phyloP scores from a whole-genome alignment of 2,113 vertebrate genomes.

The Zosterops japonicus region DNA sequence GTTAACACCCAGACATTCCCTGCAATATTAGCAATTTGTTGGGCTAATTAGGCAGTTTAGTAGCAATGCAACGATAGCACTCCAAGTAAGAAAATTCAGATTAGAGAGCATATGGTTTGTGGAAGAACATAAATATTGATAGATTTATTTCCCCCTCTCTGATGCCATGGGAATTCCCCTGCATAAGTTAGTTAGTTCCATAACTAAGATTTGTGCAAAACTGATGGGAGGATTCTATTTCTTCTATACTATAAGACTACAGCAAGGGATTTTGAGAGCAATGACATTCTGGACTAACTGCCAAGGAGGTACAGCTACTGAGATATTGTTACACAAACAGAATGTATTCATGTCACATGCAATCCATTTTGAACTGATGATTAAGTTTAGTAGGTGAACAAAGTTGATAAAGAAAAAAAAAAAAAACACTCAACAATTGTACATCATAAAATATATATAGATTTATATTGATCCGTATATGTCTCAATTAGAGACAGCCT shows the following conservation, averaged over 20 bases:
- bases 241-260: not conserved
- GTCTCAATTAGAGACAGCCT: not conserved
- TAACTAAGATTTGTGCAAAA: not conserved
- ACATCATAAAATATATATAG: not conserved
- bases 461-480: not conserved
- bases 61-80: not conserved
- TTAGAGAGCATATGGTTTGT: not conserved
- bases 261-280: not conserved
- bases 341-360: not conserved
- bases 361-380: not conserved
- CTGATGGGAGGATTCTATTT: not conserved
- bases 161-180: not conserved
- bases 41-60: not conserved
- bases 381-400: not conserved
- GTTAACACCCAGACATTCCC: fast-evolving
- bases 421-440: not conserved
- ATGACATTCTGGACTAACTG: not conserved
- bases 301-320: not conserved
- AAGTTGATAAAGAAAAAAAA: not conserved
- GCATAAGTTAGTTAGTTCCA: not conserved
- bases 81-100: not conserved
- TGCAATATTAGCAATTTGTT: not conserved
- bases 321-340: not conserved
- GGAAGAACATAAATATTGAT: not conserved
- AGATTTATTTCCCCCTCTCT: not conserved